These are phyloP conservation scores for Calosoma granatense DNA, from an alignment of 1,140 invertebrate genomes.

Conservation along the genomic window DNA sequence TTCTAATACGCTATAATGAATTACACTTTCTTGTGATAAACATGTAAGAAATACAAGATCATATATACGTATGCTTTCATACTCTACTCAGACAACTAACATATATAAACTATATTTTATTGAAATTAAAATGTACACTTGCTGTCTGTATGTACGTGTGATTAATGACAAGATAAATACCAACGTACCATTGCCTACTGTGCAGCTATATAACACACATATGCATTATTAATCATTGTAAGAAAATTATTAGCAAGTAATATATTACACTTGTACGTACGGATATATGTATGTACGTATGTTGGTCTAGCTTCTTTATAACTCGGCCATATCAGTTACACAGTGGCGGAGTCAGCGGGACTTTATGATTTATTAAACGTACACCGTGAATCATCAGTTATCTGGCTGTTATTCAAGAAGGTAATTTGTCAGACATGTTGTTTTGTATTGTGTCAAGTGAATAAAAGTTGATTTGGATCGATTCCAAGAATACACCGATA, in stretches of 20 bases:
- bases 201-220: not conserved
- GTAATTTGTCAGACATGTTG: not conserved
- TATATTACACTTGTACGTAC: no score
- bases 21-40: no score
- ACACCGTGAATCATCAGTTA: not conserved
- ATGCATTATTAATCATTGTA: not conserved
- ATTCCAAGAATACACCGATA: no score
- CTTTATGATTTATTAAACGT: not conserved
- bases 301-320: not conserved
- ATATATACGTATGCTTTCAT: no score
- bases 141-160: no score
- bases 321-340: no score
- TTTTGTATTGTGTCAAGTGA: no score
- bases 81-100: no score
- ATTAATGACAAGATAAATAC: constrained; percentile 5
- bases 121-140: not conserved
- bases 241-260: not conserved
- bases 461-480: no score
- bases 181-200: not conserved
- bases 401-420: not conserved
- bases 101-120: not conserved
- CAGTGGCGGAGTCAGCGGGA: not conserved
- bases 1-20: no score
- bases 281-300: not conserved
- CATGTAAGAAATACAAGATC: no score